Percentiles rank a stretch among this genome's conserved stretches.
Conservation (phyloP, 2,888 invertebrate genomes). For the Conops quadrifasciatus region DNA sequence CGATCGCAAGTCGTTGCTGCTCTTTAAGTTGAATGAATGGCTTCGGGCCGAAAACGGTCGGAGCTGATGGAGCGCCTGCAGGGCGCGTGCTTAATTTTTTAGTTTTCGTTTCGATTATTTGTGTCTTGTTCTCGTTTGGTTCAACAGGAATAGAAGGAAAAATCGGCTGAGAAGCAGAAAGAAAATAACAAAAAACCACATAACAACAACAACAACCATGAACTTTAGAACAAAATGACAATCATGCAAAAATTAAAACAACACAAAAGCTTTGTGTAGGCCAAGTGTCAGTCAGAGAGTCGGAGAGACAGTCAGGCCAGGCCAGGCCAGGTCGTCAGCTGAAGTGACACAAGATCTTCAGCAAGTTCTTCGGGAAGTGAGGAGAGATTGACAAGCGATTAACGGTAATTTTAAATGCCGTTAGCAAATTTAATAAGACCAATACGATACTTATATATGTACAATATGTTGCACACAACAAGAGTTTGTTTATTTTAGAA, state of each 20-base stretch:
- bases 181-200: slow-evolving; percentile 45
- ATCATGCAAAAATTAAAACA: slow-evolving; percentile 49
- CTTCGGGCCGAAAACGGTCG: background rate
- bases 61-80: slow-evolving; percentile 49
- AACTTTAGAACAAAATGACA: slow-evolving; percentile 5
- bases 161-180: slow-evolving; percentile 35
- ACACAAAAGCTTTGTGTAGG: slow-evolving; percentile 50
- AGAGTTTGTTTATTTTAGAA: background rate
- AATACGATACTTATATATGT: background rate
- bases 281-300: background rate
- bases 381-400: slow-evolving; percentile 10
- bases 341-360: too few species aligned
- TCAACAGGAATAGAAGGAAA: too few species aligned
- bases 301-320: background rate
- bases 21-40: background rate
- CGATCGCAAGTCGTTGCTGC: background rate
- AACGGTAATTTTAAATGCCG: slow-evolving; percentile 22
- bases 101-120: background rate
- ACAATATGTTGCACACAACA: background rate
- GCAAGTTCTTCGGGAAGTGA: background rate
- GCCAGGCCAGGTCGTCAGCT: background rate
- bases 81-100: slow-evolving; percentile 62
- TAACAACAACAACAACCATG: slow-evolving; percentile 40
- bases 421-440: slow-evolving; percentile 7
- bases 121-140: background rate